These are phyloP conservation scores for Drosophila atripex DNA, from an alignment of 2,888 invertebrate species.

Conservation along the genomic window DNA sequence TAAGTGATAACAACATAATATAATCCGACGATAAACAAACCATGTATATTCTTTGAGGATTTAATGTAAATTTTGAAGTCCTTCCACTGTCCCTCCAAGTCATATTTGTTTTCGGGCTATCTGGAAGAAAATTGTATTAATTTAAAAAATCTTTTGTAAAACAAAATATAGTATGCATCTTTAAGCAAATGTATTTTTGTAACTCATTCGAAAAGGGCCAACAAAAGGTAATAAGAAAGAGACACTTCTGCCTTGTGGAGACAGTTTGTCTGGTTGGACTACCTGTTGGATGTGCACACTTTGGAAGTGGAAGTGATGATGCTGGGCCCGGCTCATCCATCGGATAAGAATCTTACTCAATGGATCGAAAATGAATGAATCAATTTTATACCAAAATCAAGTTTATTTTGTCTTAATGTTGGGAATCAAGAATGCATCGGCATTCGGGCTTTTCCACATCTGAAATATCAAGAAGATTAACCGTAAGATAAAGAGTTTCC, in stretches of 20 bases:
- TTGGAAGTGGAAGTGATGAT: conserved; percentile 23
- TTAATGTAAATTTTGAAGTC: not conserved
- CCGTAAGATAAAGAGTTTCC: conserved; percentile 81
- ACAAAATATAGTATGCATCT: not conserved
- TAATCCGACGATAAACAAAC: not conserved
- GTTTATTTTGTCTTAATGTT: conserved; percentile 62
- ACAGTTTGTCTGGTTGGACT: conserved; percentile 43
- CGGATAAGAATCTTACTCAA: conserved; percentile 40
- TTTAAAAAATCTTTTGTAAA: not conserved
- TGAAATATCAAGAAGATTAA: conserved; percentile 78
- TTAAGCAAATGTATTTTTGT: not conserved
- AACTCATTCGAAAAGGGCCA: not conserved
- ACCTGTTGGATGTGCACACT: conserved; percentile 39
- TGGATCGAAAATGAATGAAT: conserved; percentile 69
- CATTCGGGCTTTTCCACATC: conserved; percentile 57
- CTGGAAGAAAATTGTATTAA: conserved; percentile 6
- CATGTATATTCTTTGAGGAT: not conserved
- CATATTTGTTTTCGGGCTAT: not conserved
- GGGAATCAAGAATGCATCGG: conserved; percentile 65
- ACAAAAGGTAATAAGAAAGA: not conserved
- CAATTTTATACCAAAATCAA: conserved; percentile 62
- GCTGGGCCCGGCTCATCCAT: conserved; percentile 34
- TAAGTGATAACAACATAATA: not conserved
- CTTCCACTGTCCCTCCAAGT: not conserved
- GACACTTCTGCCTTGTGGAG: conserved; percentile 26